These are phyloP conservation scores for Helicoverpa armigera DNA, from an alignment of 1,140 invertebrate species.

Conservation along the genomic window DNA sequence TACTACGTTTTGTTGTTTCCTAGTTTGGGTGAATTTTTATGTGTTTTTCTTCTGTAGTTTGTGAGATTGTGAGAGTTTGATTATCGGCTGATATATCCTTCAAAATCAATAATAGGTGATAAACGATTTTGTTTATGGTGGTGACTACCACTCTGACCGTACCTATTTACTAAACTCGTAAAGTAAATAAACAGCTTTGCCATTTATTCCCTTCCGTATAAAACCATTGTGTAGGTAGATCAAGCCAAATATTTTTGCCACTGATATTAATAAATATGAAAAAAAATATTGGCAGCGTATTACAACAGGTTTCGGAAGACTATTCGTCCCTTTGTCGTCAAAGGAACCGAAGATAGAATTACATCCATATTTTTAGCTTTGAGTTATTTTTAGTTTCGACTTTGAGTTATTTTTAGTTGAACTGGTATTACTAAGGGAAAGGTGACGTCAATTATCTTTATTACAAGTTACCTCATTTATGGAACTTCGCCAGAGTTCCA, in stretches of 20 bases:
- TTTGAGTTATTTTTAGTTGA: background rate
- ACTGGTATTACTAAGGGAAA: background rate
- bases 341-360: background rate
- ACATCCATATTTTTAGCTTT: background rate
- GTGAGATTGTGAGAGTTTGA: background rate
- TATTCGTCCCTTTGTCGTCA: background rate
- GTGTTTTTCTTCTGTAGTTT: background rate
- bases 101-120: too few relatives aligned
- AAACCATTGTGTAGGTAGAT: too few relatives aligned
- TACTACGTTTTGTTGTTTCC: conserved; percentile 11
- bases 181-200: too few relatives aligned
- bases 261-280: too few relatives aligned
- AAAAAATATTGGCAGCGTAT: too few relatives aligned
- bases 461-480: conserved; percentile 1
- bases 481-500: conserved; percentile 18
- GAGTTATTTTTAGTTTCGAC: background rate
- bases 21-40: background rate
- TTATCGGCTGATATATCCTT: background rate
- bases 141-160: too few relatives aligned
- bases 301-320: too few relatives aligned
- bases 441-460: conserved; percentile 10
- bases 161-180: too few relatives aligned
- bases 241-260: too few relatives aligned
- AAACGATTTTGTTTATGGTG: too few relatives aligned
- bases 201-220: too few relatives aligned